phyloP scores from a whole-genome alignment of 2,888 invertebrate genomes.

The Stenotaenia linearis region DNA sequence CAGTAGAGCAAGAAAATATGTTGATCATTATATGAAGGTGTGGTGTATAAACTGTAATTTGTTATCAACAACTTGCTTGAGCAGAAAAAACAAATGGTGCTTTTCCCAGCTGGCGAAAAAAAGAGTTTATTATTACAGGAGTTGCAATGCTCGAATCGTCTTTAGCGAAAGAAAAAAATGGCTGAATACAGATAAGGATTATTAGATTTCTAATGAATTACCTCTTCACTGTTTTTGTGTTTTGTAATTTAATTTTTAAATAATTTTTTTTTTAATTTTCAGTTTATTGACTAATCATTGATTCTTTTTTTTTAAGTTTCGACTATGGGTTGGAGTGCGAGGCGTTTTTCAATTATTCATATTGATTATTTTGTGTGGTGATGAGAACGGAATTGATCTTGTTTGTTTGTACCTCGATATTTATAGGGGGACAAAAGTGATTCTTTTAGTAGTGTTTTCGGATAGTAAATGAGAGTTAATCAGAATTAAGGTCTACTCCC shows the following conservation, averaged over 20 bases:
- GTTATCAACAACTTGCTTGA: neutral
- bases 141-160: neutral
- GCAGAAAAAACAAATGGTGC: neutral
- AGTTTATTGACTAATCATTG: neutral
- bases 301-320: neutral
- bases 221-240: too few relatives aligned
- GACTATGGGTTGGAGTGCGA: neutral
- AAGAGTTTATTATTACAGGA: neutral
- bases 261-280: neutral
- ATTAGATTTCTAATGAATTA: too few relatives aligned
- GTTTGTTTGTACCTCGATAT: neutral
- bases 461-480: conserved; percentile 20
- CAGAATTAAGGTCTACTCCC: neutral
- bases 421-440: neutral
- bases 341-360: neutral
- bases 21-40: neutral
- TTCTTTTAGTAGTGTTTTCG: neutral
- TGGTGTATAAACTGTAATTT: neutral
- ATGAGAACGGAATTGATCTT: neutral
- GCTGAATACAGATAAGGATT: too few relatives aligned
- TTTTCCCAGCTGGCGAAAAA: neutral
- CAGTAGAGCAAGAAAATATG: neutral
- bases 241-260: neutral
- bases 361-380: neutral
- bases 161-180: neutral